A percentile compares a stretch with the other conserved stretches of the same genome.
Evolutionary conservation across 2,888 invertebrate species (phyloP).

Genomic region (Brachypalpus laphriformis): DNA sequence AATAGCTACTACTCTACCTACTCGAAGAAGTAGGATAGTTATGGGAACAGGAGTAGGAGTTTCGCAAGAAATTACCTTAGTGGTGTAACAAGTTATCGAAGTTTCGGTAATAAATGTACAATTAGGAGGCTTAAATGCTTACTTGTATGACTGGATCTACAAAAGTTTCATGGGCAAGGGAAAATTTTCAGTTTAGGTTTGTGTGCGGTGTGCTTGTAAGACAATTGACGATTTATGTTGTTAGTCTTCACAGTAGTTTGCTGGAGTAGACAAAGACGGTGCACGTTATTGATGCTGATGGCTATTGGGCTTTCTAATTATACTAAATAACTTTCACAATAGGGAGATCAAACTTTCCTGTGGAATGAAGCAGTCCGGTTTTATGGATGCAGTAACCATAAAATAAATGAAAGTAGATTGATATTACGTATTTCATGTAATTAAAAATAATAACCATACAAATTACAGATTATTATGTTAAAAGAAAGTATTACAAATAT

Average conservation of each 20-base stretch:
- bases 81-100: constrained; percentile 41
- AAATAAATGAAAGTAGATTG: no score
- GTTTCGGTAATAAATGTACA: constrained; percentile 44
- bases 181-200: constrained; percentile 9
- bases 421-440: no score
- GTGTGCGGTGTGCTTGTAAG: constrained; percentile 5
- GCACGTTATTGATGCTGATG: neutral
- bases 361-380: no score
- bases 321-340: neutral
- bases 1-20: no score
- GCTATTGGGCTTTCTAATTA: neutral
- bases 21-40: neutral
- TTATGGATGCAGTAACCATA: no score
- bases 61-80: neutral
- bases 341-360: no score
- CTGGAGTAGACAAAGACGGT: neutral
- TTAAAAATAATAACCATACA: no score
- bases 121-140: constrained; percentile 10
- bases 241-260: constrained; percentile 13
- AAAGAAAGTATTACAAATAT: no score
- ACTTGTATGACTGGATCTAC: constrained; percentile 18
- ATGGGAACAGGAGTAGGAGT: neutral
- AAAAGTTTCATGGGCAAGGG: neutral
- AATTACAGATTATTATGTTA: no score
- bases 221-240: constrained; percentile 41